Base-by-base conservation (phyloP, 2,797 vertebrate genomes). In the Bovichtus variegatus region DNA sequence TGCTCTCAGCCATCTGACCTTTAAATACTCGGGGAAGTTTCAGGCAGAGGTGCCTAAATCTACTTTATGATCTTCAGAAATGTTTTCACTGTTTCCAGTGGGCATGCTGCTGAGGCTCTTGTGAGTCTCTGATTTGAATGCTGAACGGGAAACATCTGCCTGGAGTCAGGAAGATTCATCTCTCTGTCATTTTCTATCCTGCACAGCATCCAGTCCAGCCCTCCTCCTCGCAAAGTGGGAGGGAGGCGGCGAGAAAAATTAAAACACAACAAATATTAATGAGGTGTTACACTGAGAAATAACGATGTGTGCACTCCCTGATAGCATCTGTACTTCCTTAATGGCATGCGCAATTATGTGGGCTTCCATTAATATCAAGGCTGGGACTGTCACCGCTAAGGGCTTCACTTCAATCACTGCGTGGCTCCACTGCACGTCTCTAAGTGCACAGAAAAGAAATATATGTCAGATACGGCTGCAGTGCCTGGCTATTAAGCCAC, bases 311-410 rank as follows among this genome's bases (percentile, higher is more conserved):
- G 92, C 90, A 89, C 90, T 91, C 87, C 84, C 92, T 93, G 93
- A 95, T 96, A 95, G 95, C 95, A 95, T 96, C 95, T 92, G 94
- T 89, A 94, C 93, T 94, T 95, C 94, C 95, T 94, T 96, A 96
- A 96, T 96, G 95, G 94, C 93, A 93, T 94, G 94, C 89, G 91
- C 95, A 96, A 95, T 96, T 95, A 94, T 88, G 89, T 93, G 93
- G 91, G 93, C 93, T 93, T 95, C 93, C 92, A 95, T 95, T 95
- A 94, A 94, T 91, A 93, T 89, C 85, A 78, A 89, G 85, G 89
- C 89, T 85, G 85, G 83, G 76, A 74, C 78, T 89, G 89, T 88
- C 91, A 89, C 51, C 50, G 83, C 87, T 88, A 80, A 88, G 87
- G 84, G 89, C 87, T 85, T 88, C 86, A 71, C 87, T 92, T 87